Evolutionary conservation across 2,888 invertebrate species (phyloP).

Genomic region (Polyploca ridens): DNA sequence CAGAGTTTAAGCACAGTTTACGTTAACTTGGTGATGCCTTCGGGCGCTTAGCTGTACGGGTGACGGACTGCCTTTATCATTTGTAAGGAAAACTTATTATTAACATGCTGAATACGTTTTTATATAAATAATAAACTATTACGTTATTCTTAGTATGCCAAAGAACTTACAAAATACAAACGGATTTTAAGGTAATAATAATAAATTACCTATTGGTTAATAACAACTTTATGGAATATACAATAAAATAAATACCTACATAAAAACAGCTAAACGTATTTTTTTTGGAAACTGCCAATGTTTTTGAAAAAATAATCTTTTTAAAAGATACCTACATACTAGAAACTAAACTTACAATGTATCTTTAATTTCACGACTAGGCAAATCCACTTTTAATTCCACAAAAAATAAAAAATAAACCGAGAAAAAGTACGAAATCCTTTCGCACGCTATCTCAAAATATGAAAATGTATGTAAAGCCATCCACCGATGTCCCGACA

Average conservation of each 20-base stretch:
- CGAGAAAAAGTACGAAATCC: constrained; percentile 46
- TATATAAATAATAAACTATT: neutral
- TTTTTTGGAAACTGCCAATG: too few species aligned
- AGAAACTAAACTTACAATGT: neutral
- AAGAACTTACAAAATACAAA: too few species aligned
- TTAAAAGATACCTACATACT: too few species aligned
- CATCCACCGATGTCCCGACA: constrained; percentile 64
- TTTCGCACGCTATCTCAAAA: constrained; percentile 61
- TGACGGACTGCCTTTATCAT: constrained; percentile 38
- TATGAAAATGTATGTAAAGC: constrained; percentile 80
- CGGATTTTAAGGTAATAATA: too few species aligned
- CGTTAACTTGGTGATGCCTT: constrained; percentile 56
- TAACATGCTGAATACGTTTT: neutral
- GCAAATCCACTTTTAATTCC: constrained; percentile 20
- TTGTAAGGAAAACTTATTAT: constrained; percentile 43
- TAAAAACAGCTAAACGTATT: too few species aligned
- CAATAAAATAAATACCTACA: too few species aligned
- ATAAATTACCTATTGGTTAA: too few species aligned
- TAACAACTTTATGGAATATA: too few species aligned
- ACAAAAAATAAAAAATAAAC: constrained; percentile 15
- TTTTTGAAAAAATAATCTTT: too few species aligned
- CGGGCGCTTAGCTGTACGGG: constrained; percentile 38
- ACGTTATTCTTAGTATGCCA: too few species aligned
- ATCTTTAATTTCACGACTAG: constrained; percentile 16
- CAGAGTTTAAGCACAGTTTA: constrained; percentile 63